These are phyloP conservation scores for Ciconia stormi DNA, from an alignment of 2,113 vertebrate species.

Conservation along the genomic window DNA sequence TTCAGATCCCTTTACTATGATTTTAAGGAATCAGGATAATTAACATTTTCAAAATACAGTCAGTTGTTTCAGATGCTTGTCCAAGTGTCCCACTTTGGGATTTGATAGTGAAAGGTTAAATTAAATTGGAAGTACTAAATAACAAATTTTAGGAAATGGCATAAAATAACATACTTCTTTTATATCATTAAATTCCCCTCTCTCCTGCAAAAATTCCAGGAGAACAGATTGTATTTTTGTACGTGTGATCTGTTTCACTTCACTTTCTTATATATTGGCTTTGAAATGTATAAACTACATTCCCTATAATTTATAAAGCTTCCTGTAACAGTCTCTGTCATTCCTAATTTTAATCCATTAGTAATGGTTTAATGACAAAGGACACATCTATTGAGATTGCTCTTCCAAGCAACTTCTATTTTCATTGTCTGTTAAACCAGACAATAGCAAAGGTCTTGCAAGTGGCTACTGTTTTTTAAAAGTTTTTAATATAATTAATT, in stretches of 20 bases:
- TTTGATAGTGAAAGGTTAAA: not conserved
- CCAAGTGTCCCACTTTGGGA: not conserved
- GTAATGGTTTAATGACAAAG: not conserved
- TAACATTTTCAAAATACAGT: not conserved
- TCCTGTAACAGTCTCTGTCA: not conserved
- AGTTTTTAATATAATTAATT: not conserved
- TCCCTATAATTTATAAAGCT: not conserved
- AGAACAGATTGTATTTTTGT: not conserved
- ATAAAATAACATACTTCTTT: not conserved
- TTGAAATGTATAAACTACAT: not conserved
- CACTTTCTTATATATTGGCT: not conserved
- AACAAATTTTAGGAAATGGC: not conserved
- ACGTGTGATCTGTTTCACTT: not conserved
- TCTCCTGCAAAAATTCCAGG: not conserved
- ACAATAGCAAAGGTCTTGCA: not conserved
- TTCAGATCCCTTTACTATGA: not conserved
- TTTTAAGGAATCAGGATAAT: not conserved
- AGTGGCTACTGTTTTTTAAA: not conserved
- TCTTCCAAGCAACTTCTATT: not conserved
- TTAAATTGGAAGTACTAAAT: not conserved
- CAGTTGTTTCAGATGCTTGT: not conserved
- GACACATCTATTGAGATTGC: not conserved
- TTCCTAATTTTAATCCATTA: not conserved
- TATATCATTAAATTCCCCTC: not conserved
- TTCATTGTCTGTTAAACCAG: not conserved